phyloP scores from a whole-genome alignment of 1,140 invertebrate species.

The Saccostrea glomerata region DNA sequence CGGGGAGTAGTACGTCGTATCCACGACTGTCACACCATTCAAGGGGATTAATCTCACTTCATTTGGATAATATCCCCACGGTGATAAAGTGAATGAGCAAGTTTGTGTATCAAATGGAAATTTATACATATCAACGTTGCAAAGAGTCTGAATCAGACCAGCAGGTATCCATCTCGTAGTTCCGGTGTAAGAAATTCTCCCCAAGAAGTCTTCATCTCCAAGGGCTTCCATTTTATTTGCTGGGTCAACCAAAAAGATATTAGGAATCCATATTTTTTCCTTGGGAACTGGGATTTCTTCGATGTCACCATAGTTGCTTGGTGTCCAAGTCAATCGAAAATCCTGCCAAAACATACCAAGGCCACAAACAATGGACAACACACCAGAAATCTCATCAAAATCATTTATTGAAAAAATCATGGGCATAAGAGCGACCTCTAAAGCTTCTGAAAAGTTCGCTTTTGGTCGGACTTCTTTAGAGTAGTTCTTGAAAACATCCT shows the following conservation, averaged over 20 bases:
- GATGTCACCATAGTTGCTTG: not conserved
- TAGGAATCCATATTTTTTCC: constrained; percentile 9
- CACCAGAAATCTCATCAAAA: constrained; percentile 14
- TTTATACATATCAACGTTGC: not conserved
- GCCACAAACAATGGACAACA: not conserved
- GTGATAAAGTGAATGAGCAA: not conserved
- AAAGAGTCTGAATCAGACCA: not conserved
- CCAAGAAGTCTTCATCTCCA: constrained; percentile 3
- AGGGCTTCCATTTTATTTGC: constrained; percentile 12
- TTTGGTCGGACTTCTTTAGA: not conserved
- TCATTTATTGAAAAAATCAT: not conserved
- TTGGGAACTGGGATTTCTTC: not conserved
- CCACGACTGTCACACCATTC: not conserved
- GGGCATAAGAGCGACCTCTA: not conserved
- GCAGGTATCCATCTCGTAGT: not conserved
- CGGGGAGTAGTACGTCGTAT: not conserved
- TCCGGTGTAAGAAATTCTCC: not conserved
- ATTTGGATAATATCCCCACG: not conserved
- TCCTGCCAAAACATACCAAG: not conserved
- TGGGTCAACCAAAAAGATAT: constrained; percentile 14
- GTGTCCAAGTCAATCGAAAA: not conserved
- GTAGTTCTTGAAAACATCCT: not conserved
- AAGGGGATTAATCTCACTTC: not conserved
- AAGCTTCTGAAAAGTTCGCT: not conserved
- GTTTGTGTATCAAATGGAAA: constrained; percentile 33